Conservation (phyloP, 2,888 invertebrate species). For the Willowsia nigromaculata region DNA sequence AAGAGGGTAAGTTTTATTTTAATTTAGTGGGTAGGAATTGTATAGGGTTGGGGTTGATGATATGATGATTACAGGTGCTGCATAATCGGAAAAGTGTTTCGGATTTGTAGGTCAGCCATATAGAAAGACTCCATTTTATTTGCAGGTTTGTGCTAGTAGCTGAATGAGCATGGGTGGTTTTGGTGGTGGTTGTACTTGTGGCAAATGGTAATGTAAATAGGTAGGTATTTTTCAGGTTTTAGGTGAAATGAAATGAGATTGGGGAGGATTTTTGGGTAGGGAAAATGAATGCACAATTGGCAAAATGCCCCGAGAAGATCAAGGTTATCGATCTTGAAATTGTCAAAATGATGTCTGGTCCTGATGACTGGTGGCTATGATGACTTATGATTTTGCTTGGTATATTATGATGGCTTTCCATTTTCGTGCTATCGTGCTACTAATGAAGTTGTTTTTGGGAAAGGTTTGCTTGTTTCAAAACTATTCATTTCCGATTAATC, state of each 20-base stretch:
- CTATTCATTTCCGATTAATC: too few relatives aligned
- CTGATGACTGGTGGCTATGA: too few relatives aligned
- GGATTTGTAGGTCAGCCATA: constrained; percentile 63
- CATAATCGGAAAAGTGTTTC: constrained; percentile 59
- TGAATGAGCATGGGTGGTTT: not conserved
- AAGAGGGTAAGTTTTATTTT: not conserved
- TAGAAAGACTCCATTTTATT: not conserved
- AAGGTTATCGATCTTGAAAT: constrained; percentile 17
- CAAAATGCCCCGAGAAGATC: constrained; percentile 12
- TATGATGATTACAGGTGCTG: not conserved
- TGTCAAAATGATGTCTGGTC: not conserved
- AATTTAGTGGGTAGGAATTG: not conserved
- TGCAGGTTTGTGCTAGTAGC: not conserved
- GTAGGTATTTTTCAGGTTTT: not conserved
- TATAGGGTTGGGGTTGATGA: not conserved
- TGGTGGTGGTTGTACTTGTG: not conserved
- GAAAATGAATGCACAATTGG: not conserved
- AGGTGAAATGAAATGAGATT: not conserved
- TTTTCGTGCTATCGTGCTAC: not conserved
- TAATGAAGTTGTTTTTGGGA: not conserved
- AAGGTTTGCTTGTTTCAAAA: not conserved
- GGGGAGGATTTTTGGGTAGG: not conserved
- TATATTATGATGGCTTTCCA: not conserved
- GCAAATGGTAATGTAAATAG: not conserved
- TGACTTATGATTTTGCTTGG: too few relatives aligned